Base-by-base conservation (phyloP, 2,888 invertebrate species). In the Meta bourneti region DNA sequence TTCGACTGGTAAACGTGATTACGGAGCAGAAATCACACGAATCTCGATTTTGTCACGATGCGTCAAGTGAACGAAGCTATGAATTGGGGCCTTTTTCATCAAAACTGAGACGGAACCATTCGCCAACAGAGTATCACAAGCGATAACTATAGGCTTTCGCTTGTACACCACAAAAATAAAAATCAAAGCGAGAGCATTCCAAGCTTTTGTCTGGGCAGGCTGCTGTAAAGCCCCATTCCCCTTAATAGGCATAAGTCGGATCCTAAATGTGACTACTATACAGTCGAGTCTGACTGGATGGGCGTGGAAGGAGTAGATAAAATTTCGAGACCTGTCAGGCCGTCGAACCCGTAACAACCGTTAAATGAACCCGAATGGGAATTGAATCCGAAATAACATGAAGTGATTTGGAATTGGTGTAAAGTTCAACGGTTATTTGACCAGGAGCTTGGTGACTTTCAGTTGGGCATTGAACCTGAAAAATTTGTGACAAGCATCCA, bases 41-140 rank as follows among this genome's bases (percentile, higher is more conserved):
- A 83, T 83, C 83, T 83, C 54, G 72, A 83, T 74, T 72, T 83
- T 83, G 52, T 83, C 83, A 83, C 83, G 83, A 83, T 52, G 72
- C 72, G 34, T 79, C 79, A 79, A 79, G 77, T n/a, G 51, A 81
- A 81, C 34, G 70, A 16, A 70, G 34, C 70, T 72, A 72, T 51
- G 72, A 83, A 72, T 72, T 52, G 83, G 20, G 72, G 72, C 72
- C 83, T 83, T 83, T 83, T 83, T 52, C 72, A 83, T 83, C 71
- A 83, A 83, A 83, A 83, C 51, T 52, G 72, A 72, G 72, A 72
- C 61, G 34, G 79, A 54, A 34, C 54, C 61, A 79, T 61, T 79
- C 79, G 79, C 54, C 61, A 61, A 70, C 70, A 49, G 49, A 71
- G 70, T 51, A 72, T 48, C 79, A 79, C 61, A 61, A 79, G 34